phyloP scores from a whole-genome alignment of 2,888 invertebrate genomes.

The Blastobasis lacticolella region DNA sequence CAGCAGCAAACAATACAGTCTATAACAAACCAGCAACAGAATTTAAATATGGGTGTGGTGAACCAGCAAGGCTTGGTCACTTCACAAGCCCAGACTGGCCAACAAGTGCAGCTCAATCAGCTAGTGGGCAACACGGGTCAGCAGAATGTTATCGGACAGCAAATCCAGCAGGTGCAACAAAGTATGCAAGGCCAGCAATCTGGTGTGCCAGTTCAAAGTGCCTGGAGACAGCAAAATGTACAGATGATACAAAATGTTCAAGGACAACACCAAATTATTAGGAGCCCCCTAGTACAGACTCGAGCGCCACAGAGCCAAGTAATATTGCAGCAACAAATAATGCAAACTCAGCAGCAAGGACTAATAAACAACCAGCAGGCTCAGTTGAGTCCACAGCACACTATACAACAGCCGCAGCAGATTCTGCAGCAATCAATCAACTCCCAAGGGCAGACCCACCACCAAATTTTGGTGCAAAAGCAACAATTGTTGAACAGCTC shows the following conservation, averaged over 20 bases:
- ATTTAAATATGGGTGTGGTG: conserved; percentile 61
- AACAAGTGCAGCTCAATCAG: conserved; percentile 60
- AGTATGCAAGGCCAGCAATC: conserved; percentile 55
- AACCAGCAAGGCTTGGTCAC: conserved; percentile 56
- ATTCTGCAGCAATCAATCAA: conserved; percentile 75
- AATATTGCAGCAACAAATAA: conserved; percentile 73
- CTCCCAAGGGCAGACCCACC: conserved; percentile 68
- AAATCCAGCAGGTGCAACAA: conserved; percentile 67
- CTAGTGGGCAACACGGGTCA: conserved; percentile 54
- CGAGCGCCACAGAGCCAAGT: conserved; percentile 68
- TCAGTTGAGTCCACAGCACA: conserved; percentile 69
- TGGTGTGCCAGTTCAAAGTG: conserved; percentile 45
- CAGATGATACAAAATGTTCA: conserved; percentile 71
- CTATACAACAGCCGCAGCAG: conserved; percentile 74
- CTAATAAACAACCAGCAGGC: conserved; percentile 60
- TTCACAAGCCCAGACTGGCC: conserved; percentile 49
- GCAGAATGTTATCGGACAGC: conserved; percentile 60
- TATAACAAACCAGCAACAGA: conserved; percentile 57
- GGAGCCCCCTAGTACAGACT: conserved; percentile 61
- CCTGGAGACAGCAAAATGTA: conserved; percentile 68
- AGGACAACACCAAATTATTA: conserved; percentile 68
- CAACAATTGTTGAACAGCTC: conserved; percentile 75
- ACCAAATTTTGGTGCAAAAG: conserved; percentile 67
- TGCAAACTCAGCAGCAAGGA: conserved; percentile 68
- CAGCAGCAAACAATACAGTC: conserved; percentile 65